Evolutionary conservation across 2,797 vertebrate genomes (phyloP).

Genomic region (Silurus aristotelis): DNA sequence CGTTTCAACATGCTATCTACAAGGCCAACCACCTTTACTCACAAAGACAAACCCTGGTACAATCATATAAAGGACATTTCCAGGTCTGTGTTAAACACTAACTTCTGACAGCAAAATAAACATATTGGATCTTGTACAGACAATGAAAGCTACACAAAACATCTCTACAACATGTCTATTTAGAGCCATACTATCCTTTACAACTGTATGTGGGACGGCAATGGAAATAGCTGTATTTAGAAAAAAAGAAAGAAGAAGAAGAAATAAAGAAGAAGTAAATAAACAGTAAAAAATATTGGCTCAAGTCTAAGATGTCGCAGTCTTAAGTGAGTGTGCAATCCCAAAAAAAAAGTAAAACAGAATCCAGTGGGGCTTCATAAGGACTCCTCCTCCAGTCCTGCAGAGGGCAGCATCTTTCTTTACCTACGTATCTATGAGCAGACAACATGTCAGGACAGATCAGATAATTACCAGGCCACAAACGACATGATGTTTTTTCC

Average conservation of each 20-base stretch:
- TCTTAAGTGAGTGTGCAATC: conserved; percentile 12
- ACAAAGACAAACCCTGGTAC: conserved; percentile 8
- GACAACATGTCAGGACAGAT: conserved; percentile 63
- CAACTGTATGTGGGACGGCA: neutral
- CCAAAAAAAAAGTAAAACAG: neutral
- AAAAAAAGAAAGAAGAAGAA: neutral
- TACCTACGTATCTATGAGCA: conserved; percentile 75
- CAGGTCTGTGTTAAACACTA: neutral
- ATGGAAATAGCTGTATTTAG: neutral
- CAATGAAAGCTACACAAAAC: neutral
- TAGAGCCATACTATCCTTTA: neutral
- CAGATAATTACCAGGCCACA: conserved; percentile 1
- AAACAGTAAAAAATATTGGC: neutral
- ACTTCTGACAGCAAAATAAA: conserved; percentile 15
- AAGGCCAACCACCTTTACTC: neutral
- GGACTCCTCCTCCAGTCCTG: conserved; percentile 52
- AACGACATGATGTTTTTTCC: neutral
- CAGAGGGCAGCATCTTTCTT: conserved; percentile 45
- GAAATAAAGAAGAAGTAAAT: neutral
- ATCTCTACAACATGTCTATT: neutral
- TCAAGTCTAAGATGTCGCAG: neutral
- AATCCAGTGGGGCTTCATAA: conserved; percentile 39
- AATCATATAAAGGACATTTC: neutral
- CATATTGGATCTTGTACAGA: neutral
- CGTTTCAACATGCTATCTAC: conserved; percentile 17